phyloP scores from a whole-genome alignment of 2,113 vertebrate genomes.

The Engystomops pustulosus region DNA sequence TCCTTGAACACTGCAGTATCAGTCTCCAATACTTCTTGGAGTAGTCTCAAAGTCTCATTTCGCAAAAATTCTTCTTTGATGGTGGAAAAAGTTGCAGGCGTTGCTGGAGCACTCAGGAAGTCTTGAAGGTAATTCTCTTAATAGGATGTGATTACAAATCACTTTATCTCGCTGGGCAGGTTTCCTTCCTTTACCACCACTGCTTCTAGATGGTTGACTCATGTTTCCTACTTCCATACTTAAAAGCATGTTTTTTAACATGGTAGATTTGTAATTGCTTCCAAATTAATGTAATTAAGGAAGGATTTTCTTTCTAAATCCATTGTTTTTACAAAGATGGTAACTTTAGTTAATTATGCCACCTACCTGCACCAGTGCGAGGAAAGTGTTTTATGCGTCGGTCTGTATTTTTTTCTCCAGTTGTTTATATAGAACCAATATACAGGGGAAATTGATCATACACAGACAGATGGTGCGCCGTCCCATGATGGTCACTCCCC shows the following conservation, averaged over 20 bases:
- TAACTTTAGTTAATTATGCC: not conserved
- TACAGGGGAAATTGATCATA: too few species aligned
- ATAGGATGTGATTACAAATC: constrained; percentile 24
- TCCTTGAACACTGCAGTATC: not conserved
- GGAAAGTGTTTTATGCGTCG: too few species aligned
- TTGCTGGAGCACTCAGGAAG: constrained; percentile 26
- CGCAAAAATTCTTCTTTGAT: not conserved
- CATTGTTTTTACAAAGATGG: not conserved
- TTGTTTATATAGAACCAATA: too few species aligned
- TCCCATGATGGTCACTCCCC: too few species aligned
- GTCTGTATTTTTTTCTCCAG: too few species aligned
- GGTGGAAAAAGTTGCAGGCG: not conserved
- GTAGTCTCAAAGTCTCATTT: not conserved
- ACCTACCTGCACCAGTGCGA: not conserved
- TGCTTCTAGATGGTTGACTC: not conserved
- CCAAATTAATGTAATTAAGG: constrained; percentile 9
- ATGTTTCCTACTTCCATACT: constrained; percentile 26
- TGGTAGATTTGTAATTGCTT: constrained; percentile 7
- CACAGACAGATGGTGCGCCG: too few species aligned
- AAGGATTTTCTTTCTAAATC: not conserved
- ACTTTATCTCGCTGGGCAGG: constrained; percentile 45
- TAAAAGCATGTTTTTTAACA: constrained; percentile 34
- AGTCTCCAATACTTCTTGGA: too few species aligned
- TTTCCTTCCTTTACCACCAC: constrained; percentile 39
- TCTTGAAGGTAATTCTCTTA: constrained; percentile 39